Conservation (phyloP, 2,888 invertebrate species). For the Caenorhabditis japonica region DNA sequence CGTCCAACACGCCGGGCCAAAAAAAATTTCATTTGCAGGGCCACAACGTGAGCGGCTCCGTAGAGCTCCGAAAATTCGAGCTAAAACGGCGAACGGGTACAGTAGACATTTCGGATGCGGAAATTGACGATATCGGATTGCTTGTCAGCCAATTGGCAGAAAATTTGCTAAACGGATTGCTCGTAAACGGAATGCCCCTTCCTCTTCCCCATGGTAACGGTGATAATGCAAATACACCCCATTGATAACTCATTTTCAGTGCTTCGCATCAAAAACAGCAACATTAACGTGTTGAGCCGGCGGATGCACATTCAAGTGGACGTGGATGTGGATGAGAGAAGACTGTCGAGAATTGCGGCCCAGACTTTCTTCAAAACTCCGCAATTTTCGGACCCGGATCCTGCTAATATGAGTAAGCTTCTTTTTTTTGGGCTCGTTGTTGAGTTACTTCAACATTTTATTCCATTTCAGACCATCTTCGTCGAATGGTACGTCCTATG, state of each 20-base stretch:
- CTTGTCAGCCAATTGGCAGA: constrained; percentile 60
- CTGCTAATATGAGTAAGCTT: constrained; percentile 24
- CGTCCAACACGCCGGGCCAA: too few relatives aligned
- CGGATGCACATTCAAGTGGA: constrained; percentile 62
- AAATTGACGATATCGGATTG: constrained; percentile 62
- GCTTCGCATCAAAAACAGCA: constrained; percentile 58
- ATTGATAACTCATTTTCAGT: constrained; percentile 56
- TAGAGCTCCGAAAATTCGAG: constrained; percentile 63
- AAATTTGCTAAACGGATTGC: constrained; percentile 61
- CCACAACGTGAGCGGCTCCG: constrained; percentile 60
- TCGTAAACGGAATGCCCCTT: constrained; percentile 62
- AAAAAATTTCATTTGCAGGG: too few relatives aligned
- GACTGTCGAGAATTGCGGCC: constrained; percentile 56
- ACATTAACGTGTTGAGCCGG: constrained; percentile 57
- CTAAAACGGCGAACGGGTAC: constrained; percentile 55
- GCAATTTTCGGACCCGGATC: constrained; percentile 30
- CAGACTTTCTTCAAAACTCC: constrained; percentile 59
- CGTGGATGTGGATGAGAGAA: constrained; percentile 59
- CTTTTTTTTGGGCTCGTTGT: neutral
- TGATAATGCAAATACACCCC: too few relatives aligned
- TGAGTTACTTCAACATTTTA: neutral
- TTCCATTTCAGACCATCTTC: constrained; percentile 25
- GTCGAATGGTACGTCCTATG: constrained; percentile 45
- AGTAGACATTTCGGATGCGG: constrained; percentile 55
- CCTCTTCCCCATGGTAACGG: constrained; percentile 61